phyloP scores from a whole-genome alignment of 2,888 invertebrate genomes.

The Alsophila aescularia region DNA sequence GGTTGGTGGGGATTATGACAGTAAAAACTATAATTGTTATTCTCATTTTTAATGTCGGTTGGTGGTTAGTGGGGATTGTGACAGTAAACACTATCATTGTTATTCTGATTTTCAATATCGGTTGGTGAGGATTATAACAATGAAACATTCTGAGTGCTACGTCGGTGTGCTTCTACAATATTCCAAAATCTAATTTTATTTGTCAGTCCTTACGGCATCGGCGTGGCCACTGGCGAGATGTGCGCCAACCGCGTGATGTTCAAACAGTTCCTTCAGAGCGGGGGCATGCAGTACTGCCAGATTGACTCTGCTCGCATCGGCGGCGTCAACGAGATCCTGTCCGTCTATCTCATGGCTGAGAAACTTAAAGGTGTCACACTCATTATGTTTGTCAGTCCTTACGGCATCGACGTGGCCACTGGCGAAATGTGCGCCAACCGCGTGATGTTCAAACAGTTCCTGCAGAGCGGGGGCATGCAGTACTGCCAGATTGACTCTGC shows the following conservation, averaged over 20 bases:
- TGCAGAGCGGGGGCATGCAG: constrained; percentile 91
- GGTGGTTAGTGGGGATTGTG: too few species aligned
- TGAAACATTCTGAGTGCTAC: too few species aligned
- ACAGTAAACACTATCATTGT: too few species aligned
- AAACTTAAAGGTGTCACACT: constrained; percentile 94
- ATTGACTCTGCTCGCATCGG: constrained; percentile 95
- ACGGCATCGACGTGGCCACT: constrained; percentile 94
- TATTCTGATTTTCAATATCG: too few species aligned
- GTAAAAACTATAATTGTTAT: too few species aligned
- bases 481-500: constrained; percentile 96
- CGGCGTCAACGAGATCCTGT: constrained; percentile 93
- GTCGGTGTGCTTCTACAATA: too few species aligned
- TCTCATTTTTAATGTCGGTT: too few species aligned
- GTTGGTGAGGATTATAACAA: too few species aligned
- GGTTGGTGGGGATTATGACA: too few species aligned
- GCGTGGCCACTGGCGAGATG: constrained; percentile 97
- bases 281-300: constrained; percentile 94
- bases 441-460: constrained; percentile 95
- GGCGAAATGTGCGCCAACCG: constrained; percentile 97
- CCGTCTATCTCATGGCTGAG: constrained; percentile 95
- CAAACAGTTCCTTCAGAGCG: constrained; percentile 93
- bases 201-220: constrained; percentile 90
- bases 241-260: constrained; percentile 96
- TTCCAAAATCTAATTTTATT: too few species aligned
- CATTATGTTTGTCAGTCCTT: too few species aligned